Conservation (phyloP, 2,888 invertebrate genomes). For the Lycaena phlaeas region DNA sequence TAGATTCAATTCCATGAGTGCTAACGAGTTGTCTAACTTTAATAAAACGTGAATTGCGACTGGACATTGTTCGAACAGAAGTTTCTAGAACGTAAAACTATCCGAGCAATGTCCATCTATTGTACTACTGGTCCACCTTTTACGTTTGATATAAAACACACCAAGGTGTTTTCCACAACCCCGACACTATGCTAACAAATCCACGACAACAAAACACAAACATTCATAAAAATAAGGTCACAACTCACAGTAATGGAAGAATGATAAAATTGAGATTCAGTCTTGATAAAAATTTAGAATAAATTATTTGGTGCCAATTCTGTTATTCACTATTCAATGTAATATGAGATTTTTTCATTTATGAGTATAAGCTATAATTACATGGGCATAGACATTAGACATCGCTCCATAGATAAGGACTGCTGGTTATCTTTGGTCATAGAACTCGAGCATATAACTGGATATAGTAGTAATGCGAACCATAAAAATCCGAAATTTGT, state of each 20-base stretch:
- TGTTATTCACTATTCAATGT: neutral
- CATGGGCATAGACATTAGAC: too few relatives aligned
- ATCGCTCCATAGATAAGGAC: too few relatives aligned
- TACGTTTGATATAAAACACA: constrained; percentile 62
- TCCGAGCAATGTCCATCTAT: constrained; percentile 36
- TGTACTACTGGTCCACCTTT: constrained; percentile 62
- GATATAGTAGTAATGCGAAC: too few relatives aligned
- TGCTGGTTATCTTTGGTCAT: too few relatives aligned
- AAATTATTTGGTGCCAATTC: constrained; percentile 1
- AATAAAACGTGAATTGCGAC: constrained; percentile 38
- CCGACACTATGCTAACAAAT: neutral
- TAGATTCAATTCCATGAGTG: constrained; percentile 68
- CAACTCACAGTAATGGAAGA: constrained; percentile 10
- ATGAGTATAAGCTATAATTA: too few relatives aligned
- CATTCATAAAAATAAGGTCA: constrained; percentile 1
- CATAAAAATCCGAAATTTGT: too few relatives aligned
- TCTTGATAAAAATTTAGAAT: constrained; percentile 9
- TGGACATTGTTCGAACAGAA: constrained; percentile 32
- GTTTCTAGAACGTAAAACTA: constrained; percentile 12
- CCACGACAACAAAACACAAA: neutral
- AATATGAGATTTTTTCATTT: too few relatives aligned
- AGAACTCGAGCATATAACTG: too few relatives aligned
- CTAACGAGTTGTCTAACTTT: constrained; percentile 50
- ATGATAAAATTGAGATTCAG: constrained; percentile 10
- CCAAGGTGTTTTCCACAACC: constrained; percentile 53